A percentile compares a stretch with the other conserved stretches of the same genome.
phyloP scores from a whole-genome alignment of 2,888 invertebrate genomes.

The Tubulanus polymorphus region DNA sequence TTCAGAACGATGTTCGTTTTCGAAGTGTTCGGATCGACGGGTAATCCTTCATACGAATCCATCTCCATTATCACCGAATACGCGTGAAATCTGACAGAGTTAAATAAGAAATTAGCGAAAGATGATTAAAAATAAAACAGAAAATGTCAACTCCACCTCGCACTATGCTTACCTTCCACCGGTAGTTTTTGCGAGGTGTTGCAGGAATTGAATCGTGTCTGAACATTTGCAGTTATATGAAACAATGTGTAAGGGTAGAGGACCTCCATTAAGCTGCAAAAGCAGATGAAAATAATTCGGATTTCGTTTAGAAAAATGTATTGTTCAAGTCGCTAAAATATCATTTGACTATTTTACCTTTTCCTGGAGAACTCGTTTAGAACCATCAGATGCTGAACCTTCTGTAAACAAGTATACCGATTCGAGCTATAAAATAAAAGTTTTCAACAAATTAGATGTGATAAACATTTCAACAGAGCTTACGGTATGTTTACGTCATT shows the following conservation, averaged over 20 bases:
- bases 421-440: conserved; percentile 39
- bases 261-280: conserved; percentile 18
- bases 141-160: background rate
- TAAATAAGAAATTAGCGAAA: background rate
- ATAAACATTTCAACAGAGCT: background rate
- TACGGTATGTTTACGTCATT: too few relatives aligned
- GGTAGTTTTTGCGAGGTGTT: conserved; percentile 34
- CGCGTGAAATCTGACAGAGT: conserved; percentile 44
- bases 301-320: background rate
- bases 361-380: conserved; percentile 47
- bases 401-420: conserved; percentile 51
- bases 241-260: conserved; percentile 45
- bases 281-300: conserved; percentile 22
- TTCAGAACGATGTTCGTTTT: conserved; percentile 43
- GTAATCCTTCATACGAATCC: conserved; percentile 43
- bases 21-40: conserved; percentile 30
- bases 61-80: conserved; percentile 51
- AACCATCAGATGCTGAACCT: conserved; percentile 43
- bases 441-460: too few relatives aligned
- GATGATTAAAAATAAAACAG: background rate
- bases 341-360: conserved; percentile 37
- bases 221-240: conserved; percentile 49
- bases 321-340: background rate
- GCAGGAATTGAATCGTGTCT: conserved; percentile 42
- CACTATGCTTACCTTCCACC: conserved; percentile 41